A percentile compares a stretch with the other conserved stretches of the same genome.
Evolutionary conservation across 2,113 vertebrate genomes (phyloP).

Genomic region (Ginglymostoma cirratum): DNA sequence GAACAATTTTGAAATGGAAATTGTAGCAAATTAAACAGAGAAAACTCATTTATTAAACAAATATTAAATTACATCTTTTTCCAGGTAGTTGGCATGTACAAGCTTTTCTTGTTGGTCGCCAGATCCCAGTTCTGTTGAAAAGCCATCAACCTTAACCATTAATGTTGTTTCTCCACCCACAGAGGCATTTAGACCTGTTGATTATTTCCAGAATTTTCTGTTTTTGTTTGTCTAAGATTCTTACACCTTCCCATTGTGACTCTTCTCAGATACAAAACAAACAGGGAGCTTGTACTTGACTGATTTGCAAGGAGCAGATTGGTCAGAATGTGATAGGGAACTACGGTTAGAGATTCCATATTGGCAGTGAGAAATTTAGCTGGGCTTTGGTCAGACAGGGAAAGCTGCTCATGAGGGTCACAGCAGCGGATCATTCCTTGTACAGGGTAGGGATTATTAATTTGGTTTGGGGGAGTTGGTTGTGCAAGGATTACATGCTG

Average conservation of each 20-base stretch:
- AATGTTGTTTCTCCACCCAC: too few relatives aligned
- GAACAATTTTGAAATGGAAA: background rate
- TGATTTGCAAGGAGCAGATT: background rate
- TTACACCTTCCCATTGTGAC: background rate
- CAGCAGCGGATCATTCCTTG: too few relatives aligned
- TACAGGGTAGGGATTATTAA: too few relatives aligned
- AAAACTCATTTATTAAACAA: background rate
- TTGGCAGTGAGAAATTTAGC: too few relatives aligned
- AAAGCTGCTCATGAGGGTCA: too few relatives aligned
- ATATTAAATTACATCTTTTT: background rate
- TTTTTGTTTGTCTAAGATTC: too few relatives aligned
- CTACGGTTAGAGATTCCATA: background rate
- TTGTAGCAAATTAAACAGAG: background rate
- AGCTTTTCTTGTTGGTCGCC: background rate
- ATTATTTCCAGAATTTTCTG: too few relatives aligned
- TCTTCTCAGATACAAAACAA: background rate
- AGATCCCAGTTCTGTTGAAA: background rate
- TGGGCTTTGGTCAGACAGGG: too few relatives aligned
- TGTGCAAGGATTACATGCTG: too few relatives aligned
- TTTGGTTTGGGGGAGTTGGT: too few relatives aligned
- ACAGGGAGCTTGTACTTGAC: background rate
- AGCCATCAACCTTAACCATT: background rate
- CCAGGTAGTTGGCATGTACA: background rate
- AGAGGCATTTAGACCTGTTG: too few relatives aligned
- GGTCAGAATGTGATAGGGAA: background rate